phyloP scores from a whole-genome alignment of 2,888 invertebrate species.

The Sinopyrophorus schimmeli region DNA sequence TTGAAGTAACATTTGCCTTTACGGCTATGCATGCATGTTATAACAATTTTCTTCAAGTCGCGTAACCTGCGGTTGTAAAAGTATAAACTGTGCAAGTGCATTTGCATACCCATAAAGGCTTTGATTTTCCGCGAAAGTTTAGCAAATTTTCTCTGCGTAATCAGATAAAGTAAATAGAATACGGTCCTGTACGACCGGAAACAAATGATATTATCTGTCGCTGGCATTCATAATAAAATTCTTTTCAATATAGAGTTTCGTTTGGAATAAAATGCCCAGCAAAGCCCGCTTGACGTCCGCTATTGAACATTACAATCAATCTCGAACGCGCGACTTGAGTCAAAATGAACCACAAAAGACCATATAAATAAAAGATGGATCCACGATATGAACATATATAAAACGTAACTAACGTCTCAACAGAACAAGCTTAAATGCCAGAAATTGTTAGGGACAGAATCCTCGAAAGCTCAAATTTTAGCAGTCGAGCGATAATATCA shows the following conservation, averaged over 20 bases:
- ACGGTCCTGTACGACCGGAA: conserved; percentile 20
- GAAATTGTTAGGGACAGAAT: conserved; percentile 19
- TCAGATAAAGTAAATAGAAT: conserved; percentile 9
- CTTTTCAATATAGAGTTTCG: conserved; percentile 28
- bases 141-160: conserved; percentile 9
- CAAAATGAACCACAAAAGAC: conserved; percentile 33
- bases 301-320: conserved; percentile 36
- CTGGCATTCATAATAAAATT: conserved; percentile 33
- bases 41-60: conserved; percentile 22
- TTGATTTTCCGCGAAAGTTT: no score
- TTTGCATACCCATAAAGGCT: conserved; percentile 11
- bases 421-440: conserved; percentile 25
- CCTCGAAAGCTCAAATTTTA: conserved; percentile 19
- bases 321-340: conserved; percentile 30
- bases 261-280: conserved; percentile 32
- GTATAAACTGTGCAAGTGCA: conserved; percentile 14
- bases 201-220: conserved; percentile 33
- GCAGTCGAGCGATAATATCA: conserved; percentile 17
- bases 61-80: conserved; percentile 15
- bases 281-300: conserved; percentile 31
- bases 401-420: conserved; percentile 24
- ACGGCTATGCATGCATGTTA: conserved; percentile 19
- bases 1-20: conserved; percentile 28
- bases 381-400: conserved; percentile 30
- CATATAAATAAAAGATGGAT: conserved; percentile 36